phyloP scores from a whole-genome alignment of 1,140 invertebrate species.

The Ceratitis capitata region DNA sequence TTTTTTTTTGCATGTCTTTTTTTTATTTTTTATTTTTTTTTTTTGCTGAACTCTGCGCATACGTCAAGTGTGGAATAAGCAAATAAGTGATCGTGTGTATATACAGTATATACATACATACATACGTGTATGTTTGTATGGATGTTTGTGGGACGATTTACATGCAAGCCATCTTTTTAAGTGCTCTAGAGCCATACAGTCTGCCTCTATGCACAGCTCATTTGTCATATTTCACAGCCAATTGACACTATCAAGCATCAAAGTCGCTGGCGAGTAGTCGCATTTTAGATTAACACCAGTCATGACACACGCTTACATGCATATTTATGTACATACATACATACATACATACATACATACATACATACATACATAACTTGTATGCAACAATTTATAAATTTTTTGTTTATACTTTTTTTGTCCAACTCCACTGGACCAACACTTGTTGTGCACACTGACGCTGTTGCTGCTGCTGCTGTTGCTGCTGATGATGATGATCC shows the following conservation, averaged over 20 bases:
- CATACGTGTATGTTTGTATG: neutral
- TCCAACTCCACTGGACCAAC: neutral
- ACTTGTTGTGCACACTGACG: neutral
- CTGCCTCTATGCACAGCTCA: constrained; percentile 21
- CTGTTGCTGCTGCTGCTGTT: too few species aligned
- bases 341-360: neutral
- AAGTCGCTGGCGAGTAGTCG: neutral
- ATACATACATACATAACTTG: too few species aligned
- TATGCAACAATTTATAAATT: neutral
- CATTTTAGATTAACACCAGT: neutral
- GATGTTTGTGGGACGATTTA: neutral
- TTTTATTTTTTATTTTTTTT: too few species aligned
- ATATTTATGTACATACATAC: too few species aligned
- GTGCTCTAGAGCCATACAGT: neutral
- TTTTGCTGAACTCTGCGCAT: too few species aligned
- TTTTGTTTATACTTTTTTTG: neutral
- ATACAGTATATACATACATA: neutral
- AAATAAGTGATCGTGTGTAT: neutral
- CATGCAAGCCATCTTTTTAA: neutral
- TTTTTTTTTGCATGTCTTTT: too few species aligned
- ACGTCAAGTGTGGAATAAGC: neutral
- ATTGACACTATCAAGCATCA: constrained; percentile 24
- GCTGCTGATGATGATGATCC: too few species aligned
- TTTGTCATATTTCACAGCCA: constrained; percentile 35
- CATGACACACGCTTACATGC: too few species aligned